Percentiles rank a stretch among this genome's conserved stretches.
Evolutionary conservation across 2,797 vertebrate species (phyloP).

Genomic region (Apogon hyalosoma): DNA sequence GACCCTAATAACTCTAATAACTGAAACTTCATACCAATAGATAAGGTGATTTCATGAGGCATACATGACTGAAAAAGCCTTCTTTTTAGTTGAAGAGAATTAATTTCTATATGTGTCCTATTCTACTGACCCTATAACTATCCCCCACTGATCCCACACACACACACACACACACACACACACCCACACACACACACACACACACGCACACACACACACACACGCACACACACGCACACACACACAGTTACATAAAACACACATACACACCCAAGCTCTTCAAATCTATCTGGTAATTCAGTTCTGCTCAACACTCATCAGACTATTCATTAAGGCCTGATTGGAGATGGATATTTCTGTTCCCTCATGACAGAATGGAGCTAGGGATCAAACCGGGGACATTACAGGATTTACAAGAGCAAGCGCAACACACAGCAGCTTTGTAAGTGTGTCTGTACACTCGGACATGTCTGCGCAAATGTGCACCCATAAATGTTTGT

Average conservation of each 20-base stretch:
- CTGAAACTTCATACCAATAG: conserved; percentile 70
- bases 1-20: conserved; percentile 78
- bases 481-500: conserved; percentile 62
- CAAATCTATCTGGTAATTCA: conserved; percentile 81
- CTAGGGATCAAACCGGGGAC: conserved; percentile 77
- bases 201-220: conserved; percentile 35
- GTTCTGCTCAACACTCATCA: conserved; percentile 80
- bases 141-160: conserved; percentile 26
- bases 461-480: conserved; percentile 47
- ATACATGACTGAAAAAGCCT: conserved; percentile 77
- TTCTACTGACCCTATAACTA: conserved; percentile 75
- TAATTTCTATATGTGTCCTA: conserved; percentile 79
- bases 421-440: conserved; percentile 51
- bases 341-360: conserved; percentile 81
- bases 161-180: conserved; percentile 19
- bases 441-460: conserved; percentile 34
- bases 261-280: conserved; percentile 52
- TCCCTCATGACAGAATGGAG: conserved; percentile 78
- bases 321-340: conserved; percentile 81
- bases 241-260: not conserved
- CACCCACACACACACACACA: conserved; percentile 41
- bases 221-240: conserved; percentile 31
- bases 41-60: conserved; percentile 71
- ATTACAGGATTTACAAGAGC: conserved; percentile 68
- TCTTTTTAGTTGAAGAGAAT: conserved; percentile 72